Conservation (phyloP, 2,113 vertebrate species). For the Xiphophorus maculatus region DNA sequence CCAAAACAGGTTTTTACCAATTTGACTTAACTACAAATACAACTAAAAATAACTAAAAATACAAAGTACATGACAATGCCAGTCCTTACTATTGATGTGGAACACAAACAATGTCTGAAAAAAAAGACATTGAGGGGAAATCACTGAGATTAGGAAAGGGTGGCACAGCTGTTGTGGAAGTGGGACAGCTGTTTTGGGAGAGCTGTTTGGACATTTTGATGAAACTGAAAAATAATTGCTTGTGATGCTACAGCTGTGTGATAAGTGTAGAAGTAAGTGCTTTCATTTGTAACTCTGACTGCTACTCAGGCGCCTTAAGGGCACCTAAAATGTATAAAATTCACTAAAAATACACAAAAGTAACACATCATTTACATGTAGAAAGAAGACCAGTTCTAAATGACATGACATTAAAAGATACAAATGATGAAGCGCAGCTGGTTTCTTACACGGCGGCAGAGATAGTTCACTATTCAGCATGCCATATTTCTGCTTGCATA, state of each 20-base stretch:
- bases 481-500: neutral
- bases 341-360: too few species aligned
- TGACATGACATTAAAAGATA: neutral
- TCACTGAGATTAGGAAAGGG: neutral
- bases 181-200: slow-evolving; percentile 20
- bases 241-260: slow-evolving; percentile 2
- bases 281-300: slow-evolving; percentile 24
- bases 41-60: too few species aligned
- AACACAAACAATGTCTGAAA: neutral
- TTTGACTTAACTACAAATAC: too few species aligned
- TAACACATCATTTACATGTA: too few species aligned
- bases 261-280: slow-evolving; percentile 17
- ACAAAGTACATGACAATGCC: neutral
- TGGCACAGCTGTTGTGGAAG: neutral
- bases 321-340: too few species aligned
- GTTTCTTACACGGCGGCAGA: neutral
- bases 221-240: slow-evolving; percentile 36
- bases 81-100: neutral
- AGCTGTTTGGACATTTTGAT: slow-evolving; percentile 35
- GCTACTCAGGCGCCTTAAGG: too few species aligned
- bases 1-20: too few species aligned
- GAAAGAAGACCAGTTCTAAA: neutral
- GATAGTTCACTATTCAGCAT: neutral
- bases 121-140: neutral
- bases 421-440: neutral